Conservation (phyloP, 2,888 invertebrate genomes). For the Athripsodes cinereus region DNA sequence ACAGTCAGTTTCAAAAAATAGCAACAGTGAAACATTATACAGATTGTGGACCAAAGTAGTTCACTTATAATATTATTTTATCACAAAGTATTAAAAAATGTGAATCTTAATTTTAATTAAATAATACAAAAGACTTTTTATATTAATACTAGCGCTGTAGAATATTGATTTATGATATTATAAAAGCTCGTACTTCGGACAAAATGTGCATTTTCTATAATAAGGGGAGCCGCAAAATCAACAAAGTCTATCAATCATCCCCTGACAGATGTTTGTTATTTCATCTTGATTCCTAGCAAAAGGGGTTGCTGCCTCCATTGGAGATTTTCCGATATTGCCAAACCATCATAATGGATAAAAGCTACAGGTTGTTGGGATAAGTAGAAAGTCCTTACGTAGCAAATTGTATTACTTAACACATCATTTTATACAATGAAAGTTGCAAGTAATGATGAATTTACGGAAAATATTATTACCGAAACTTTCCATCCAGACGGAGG, state of each 20-base stretch:
- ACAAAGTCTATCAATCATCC: constrained; percentile 4
- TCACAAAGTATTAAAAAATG: too few relatives aligned
- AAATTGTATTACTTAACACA: constrained; percentile 25
- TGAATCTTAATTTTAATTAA: too few relatives aligned
- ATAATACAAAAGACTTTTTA: too few relatives aligned
- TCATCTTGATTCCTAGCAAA: constrained; percentile 2
- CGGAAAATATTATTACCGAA: constrained; percentile 7
- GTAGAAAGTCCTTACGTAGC: constrained; percentile 22
- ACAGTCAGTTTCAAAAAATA: too few relatives aligned
- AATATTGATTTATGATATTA: background rate
- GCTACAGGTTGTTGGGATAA: constrained; percentile 26
- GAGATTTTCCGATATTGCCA: background rate
- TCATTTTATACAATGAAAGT: constrained; percentile 26
- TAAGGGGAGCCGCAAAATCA: background rate
- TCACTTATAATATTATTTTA: too few relatives aligned
- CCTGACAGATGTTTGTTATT: constrained; percentile 6
- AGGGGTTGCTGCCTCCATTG: background rate
- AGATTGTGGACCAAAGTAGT: too few relatives aligned
- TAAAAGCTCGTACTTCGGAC: background rate
- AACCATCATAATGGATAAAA: constrained; percentile 10
- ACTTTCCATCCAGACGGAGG: too few relatives aligned
- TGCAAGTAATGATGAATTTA: constrained; percentile 24
- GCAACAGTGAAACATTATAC: too few relatives aligned
- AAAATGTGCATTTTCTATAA: background rate
- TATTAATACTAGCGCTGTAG: background rate